Base-by-base conservation (phyloP, 1,140 invertebrate genomes). In the Gryon sp. region DNA sequence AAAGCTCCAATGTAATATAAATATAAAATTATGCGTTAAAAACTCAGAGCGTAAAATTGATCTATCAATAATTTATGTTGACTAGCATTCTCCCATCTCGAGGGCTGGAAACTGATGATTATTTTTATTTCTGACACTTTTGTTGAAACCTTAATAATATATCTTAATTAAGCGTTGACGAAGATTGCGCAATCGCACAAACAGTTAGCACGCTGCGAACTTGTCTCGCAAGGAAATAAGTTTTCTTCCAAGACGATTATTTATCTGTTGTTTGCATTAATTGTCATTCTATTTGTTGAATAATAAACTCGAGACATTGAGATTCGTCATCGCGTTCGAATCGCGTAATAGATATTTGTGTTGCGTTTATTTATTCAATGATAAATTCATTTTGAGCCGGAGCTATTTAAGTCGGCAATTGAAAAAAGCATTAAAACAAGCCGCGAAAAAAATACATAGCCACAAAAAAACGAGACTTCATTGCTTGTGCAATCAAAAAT, bases 291-390 rank as follows among this genome's bases (percentile, higher is more conserved):
- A 52, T 70, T 76, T 70, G 62, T 59, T 69, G 65, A 76, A 76
- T 76, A 76, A 70, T 70, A 66, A 76, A 70, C 66, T 62, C 66
- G 55, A 76, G 74, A 59, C 59, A 76, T 72, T 68, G 60, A 62
- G 68, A 72, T 45, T 70, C 53, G 68, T 77, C 66, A 66, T 66
- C 75, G 46, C 60, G 36, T 26, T 46, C 45, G 45, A 43, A 68
- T 20, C 60, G 57, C 65, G 65, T 41, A 63, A 69, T 63, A 69
- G 72, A 63, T 69, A 68, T 69, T 76, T 76, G 43, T 50, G 55
- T 40, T 48, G 55, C 62, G 24, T 75, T 68, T 75, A 53, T 62
- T 74, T 74, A 65, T 74, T 74, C 70, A 66, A 66, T 65, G 70
- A 74, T 74, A 74, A 66, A 59, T 63, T 65, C 59, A 66, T 66